Percentiles rank a stretch among this genome's conserved stretches.
Conservation (phyloP, 2,113 vertebrate species). For the Rana temporaria region DNA sequence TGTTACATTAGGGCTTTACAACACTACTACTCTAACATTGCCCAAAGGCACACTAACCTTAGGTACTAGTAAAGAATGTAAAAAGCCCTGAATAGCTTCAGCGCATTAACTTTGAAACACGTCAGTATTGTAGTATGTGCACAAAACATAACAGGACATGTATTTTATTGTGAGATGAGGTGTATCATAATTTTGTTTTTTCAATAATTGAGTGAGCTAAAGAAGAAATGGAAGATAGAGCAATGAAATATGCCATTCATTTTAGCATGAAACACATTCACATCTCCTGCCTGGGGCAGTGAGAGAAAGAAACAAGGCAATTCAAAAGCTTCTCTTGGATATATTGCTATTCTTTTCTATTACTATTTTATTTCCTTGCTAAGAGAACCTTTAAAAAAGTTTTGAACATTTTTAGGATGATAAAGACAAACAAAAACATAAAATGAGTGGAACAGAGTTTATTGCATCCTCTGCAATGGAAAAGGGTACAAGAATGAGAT, state of each 20-base stretch:
- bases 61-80: not conserved
- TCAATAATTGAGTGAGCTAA: conserved; percentile 55
- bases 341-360: conserved; percentile 37
- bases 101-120: conserved; percentile 59
- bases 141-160: conserved; percentile 54
- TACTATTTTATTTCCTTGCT: conserved; percentile 41
- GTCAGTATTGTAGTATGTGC: conserved; percentile 43
- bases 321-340: conserved; percentile 42
- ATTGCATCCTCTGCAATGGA: not conserved
- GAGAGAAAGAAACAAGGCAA: conserved; percentile 31
- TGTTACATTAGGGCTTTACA: conserved; percentile 34
- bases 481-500: too few relatives aligned
- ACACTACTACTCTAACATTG: conserved; percentile 45
- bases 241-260: conserved; percentile 57
- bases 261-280: conserved; percentile 51
- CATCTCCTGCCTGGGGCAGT: conserved; percentile 51
- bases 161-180: conserved; percentile 60
- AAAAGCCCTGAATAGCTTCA: conserved; percentile 57
- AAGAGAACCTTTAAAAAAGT: conserved; percentile 50
- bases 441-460: conserved; percentile 10
- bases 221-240: conserved; percentile 50
- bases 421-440: conserved; percentile 30
- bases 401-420: conserved; percentile 27
- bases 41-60: conserved; percentile 55
- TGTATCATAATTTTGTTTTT: conserved; percentile 55